These are phyloP conservation scores for Rostratula benghalensis DNA, from an alignment of 2,113 vertebrate species.

Conservation along the genomic window DNA sequence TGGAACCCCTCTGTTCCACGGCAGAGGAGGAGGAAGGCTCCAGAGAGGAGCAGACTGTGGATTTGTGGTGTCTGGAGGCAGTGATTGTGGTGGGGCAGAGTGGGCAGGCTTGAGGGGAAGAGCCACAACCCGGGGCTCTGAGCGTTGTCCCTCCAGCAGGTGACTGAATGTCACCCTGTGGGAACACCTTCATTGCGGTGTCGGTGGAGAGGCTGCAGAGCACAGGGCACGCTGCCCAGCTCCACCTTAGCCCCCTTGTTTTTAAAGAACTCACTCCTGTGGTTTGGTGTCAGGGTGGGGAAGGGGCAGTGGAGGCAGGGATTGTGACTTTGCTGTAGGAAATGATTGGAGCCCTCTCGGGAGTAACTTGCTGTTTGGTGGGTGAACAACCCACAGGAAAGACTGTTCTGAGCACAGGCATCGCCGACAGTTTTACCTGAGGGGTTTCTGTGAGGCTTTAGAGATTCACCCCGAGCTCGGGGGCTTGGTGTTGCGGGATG, in stretches of 20 bases:
- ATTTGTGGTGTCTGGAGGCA: not conserved
- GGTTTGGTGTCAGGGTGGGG: not conserved
- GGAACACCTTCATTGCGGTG: not conserved
- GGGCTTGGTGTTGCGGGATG: not conserved
- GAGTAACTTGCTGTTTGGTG: not conserved
- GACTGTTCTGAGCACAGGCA: not conserved
- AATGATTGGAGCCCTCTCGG: not conserved
- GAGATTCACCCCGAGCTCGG: not conserved
- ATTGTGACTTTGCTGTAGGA: not conserved
- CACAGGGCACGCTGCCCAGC: not conserved
- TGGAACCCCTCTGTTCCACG: not conserved
- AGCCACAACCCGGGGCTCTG: no score
- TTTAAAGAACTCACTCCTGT: not conserved
- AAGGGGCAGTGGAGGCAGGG: not conserved
- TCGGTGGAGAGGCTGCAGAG: not conserved
- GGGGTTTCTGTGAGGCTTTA: not conserved
- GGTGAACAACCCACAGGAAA: not conserved
- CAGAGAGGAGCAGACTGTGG: accelerated
- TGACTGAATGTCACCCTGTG: not conserved
- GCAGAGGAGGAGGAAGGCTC: not conserved
- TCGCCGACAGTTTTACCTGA: not conserved
- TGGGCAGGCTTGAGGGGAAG: not conserved
- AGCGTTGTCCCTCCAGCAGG: not conserved
- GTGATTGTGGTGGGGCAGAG: not conserved
- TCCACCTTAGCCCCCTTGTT: not conserved